Base-by-base conservation (phyloP, 2,888 invertebrate genomes). In the Drosophila kuntzei region DNA sequence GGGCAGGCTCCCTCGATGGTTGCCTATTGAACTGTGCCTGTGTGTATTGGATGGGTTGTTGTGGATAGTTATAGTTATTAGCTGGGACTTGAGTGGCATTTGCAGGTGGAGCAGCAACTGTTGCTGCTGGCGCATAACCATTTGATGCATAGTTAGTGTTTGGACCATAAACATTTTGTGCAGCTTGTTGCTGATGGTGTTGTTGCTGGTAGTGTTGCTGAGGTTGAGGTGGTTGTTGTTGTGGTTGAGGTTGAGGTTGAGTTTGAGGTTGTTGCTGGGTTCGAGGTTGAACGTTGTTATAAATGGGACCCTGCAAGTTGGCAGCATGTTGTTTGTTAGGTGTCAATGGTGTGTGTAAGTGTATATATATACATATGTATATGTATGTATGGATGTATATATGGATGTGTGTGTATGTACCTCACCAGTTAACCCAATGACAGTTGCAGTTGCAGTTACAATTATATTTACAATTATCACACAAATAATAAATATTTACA, bases 271-370 rank as follows among this genome's bases (percentile, higher is more conserved):
- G 76, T 25, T 39, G 62, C 16, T 67, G 79, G 74, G 76, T 78
- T 51, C 80, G 63, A 6, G 85, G 74, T 57, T 84, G 85, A 68
- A 90, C 80, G 76, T 90, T 90, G 78, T 90, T 90, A 83, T 89
- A 89, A 80, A 87, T 87, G 72, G 90, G 82, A 55, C 77, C 90
- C 91, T 90, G 89, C 59, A 90, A 90, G 71, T 79, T 69, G 70
- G 51, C 80, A 80, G 80, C 80, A 77, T 66, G 71, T 67, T 43
- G 11, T 27, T 29, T 60, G 59, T 68, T 67, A 67, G 67, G 41
- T 63, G 50, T 49, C 20, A 22, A 14, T 55, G 57, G 25, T 34
- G 34, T 43, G 47, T 47, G 37, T 54, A 41, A 54, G 49, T 41
- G 32, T 11, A 7, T 16, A 2, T 34, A 8, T 22, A 27, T 34